phyloP scores from a whole-genome alignment of 2,113 vertebrate species.

The Phocoena phocoena region DNA sequence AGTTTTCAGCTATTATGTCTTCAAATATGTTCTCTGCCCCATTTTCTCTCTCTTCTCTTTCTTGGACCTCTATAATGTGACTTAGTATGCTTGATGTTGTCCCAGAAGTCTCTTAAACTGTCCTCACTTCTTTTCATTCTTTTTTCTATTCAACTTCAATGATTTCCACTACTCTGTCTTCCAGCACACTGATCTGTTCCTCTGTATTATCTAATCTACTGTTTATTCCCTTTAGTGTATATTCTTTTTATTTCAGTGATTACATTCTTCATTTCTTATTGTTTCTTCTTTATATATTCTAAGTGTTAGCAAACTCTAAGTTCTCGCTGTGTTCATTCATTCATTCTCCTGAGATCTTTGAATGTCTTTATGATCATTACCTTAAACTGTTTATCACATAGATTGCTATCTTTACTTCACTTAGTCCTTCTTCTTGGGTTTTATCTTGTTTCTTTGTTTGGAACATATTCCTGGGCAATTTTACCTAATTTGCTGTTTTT shows the following conservation, averaged over 20 bases:
- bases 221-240: not conserved
- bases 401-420: no score
- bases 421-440: no score
- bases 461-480: no score
- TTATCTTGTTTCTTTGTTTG: no score
- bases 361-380: no score
- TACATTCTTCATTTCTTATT: not conserved
- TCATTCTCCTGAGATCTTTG: no score
- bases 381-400: no score
- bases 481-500: no score
- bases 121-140: not conserved
- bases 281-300: not conserved
- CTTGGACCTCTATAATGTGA: not conserved
- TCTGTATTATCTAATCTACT: not conserved
- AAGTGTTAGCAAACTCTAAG: not conserved
- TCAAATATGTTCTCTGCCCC: not conserved
- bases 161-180: not conserved
- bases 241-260: not conserved
- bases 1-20: not conserved
- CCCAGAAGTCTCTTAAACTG: not conserved
- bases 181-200: not conserved
- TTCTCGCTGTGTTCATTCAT: not conserved
- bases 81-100: not conserved
- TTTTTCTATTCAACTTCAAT: not conserved
- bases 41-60: not conserved